Base-by-base conservation (phyloP, 2,888 invertebrate species). In the Odontocerum albicorne region DNA sequence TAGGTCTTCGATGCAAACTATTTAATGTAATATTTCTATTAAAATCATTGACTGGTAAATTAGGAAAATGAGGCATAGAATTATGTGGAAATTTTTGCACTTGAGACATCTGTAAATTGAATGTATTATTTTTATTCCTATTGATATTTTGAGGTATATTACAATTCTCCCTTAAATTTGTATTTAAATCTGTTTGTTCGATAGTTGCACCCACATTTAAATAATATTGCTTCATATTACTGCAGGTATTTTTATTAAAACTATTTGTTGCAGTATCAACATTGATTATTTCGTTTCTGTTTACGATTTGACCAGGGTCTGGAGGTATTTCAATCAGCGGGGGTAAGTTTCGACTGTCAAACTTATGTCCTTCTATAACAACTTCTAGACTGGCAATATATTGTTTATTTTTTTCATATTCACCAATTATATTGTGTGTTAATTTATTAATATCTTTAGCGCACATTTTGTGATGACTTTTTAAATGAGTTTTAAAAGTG, bases 381-480 rank as follows among this genome's bases (percentile, higher is more conserved):
- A 56, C 54, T 49, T 62, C 42, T n/a, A 59, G 40, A 42, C 58
- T 64, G 59, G 44, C 63, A 44, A 51, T 57, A 54, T 59, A 49
- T 38, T 57, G 53, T 49, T 52, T 35, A 43, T 66, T 65, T 63
- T 66, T 68, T 53, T 66, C 66, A 1, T 68, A 65, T 58, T 66
- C 67, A 63, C 66, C 68, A 1, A 81, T 71, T 8, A 81, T 71
- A 61, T 79, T 80, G 65, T 78, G 79, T 0, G 84, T 70, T 68
- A 86, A 78, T 67, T 78, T 77, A 60, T 76, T 76, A 1, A 84
- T 71, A 65, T 86, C 85, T 62, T 77, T 76, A 51, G 77, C 74
- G 27, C 74, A 78, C 74, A 88, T 84, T 68, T 83, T 81, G 66
- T 88, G 88, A 66, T 88, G 87, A 64, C 82, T 80, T 17, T 82